These are phyloP conservation scores for Bettongia penicillata DNA, from an alignment of 2,113 vertebrate genomes.

Conservation along the genomic window DNA sequence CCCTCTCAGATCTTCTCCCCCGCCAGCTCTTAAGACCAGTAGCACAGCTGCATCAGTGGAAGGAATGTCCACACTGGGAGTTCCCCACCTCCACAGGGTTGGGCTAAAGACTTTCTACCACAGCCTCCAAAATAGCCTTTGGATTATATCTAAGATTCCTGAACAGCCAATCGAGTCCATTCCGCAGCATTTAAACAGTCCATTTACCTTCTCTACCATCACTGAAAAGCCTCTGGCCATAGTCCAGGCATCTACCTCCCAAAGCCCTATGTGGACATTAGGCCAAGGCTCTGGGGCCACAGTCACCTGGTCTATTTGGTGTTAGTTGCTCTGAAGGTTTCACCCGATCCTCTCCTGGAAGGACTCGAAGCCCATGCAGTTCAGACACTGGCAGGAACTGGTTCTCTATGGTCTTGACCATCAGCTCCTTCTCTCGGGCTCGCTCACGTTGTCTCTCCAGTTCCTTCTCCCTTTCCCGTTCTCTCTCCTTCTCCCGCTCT, in stretches of 20 bases:
- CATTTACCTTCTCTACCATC: not conserved
- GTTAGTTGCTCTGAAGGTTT: slow-evolving; percentile 91
- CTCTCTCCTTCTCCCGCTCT: slow-evolving; percentile 87
- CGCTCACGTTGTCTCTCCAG: slow-evolving; percentile 90
- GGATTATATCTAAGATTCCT: not conserved
- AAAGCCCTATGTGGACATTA: not conserved
- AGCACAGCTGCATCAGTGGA: not conserved
- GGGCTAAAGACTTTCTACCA: not conserved
- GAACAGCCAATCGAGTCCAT: not conserved
- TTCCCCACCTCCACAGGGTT: not conserved
- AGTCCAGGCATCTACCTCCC: not conserved
- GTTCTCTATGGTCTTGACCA: slow-evolving; percentile 92
- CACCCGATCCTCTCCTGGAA: slow-evolving; percentile 87
- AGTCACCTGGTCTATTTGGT: slow-evolving; percentile 91
- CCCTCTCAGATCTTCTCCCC: not conserved
- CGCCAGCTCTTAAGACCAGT: too few relatives aligned
- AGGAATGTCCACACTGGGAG: not conserved
- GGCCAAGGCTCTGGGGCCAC: not conserved
- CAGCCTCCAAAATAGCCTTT: not conserved
- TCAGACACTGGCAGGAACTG: slow-evolving; percentile 90
- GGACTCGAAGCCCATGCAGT: slow-evolving; percentile 89
- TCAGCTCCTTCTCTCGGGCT: slow-evolving; percentile 94
- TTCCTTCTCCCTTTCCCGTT: slow-evolving; percentile 87
- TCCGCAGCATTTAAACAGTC: not conserved
- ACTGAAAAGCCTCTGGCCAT: not conserved